Evolutionary conservation across 2,113 vertebrate genomes (phyloP), one percentile per base, ranked within the genome.

Genomic region (Polypterus bichir): DNA sequence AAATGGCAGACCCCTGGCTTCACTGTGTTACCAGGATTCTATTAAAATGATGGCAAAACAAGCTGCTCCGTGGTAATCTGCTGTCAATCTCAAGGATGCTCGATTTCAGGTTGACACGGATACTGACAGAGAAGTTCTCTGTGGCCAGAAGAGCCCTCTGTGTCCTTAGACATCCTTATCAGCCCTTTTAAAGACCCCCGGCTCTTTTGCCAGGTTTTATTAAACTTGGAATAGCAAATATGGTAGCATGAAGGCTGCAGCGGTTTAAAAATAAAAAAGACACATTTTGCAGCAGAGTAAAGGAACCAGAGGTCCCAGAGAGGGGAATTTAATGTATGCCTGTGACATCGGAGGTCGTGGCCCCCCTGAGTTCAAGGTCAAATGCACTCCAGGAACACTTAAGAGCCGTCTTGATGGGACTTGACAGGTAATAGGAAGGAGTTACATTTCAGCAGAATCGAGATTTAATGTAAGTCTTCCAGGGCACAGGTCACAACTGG

Each of bases 371-470:
- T 61, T 66, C 64, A 66, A 62, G 60, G 60, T 60, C 54, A 52
- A 10, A 49, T 49, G 65, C 46, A 53, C 60, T 66, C 48, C 47
- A 55, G 54, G 48, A 59, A 60, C 55, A 27, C 60, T 54, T 47
- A 51, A 62, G n/a, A 52, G 55, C 44, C 52, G 62, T 66, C 54
- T 62, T 66, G 55, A 66, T 66, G 60, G 58, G 48, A 66, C 49
- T 54, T 62, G 60, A 66, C 65, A 62, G 60, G 60, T 60, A 66
- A 58, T 61, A 66, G 65, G 59, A 61, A 62, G 54, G 54, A 62
- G 60, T 62, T 66, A 56, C 54, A 66, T 57, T 66, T 62, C 52
- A 62, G 60, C 54, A 49, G 60, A 57, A 8, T 7, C 7, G 55
- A 10, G 56, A 54, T 62, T 66, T 57, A 62, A 59, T 52, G 10